A percentile compares a stretch with the other conserved stretches of the same genome.
Evolutionary conservation across 2,797 vertebrate genomes (phyloP).

Genomic region (Loris lydekkerianus): DNA sequence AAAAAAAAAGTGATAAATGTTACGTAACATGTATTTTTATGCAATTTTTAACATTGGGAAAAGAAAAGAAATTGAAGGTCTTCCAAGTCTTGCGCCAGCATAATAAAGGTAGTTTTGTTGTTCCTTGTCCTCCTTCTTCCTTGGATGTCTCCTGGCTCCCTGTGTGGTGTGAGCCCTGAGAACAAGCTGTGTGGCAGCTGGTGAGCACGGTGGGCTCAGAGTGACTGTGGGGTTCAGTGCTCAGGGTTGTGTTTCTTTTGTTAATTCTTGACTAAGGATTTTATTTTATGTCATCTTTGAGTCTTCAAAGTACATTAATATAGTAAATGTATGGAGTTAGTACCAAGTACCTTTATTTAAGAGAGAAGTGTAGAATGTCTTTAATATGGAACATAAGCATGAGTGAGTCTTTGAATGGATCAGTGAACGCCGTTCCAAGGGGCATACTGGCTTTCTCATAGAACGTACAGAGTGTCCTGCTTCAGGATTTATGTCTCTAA

Average conservation of each 20-base stretch:
- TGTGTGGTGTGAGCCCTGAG: neutral
- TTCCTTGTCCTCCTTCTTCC: neutral
- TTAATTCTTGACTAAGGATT: neutral
- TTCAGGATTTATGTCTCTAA: neutral
- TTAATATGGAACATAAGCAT: neutral
- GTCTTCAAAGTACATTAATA: neutral
- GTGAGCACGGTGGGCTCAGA: neutral
- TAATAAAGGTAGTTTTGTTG: neutral
- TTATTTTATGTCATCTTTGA: neutral
- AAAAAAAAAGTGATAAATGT: neutral
- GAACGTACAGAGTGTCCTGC: neutral
- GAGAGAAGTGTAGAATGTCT: neutral
- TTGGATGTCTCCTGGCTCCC: neutral
- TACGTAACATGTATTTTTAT: neutral
- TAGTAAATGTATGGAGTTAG: neutral
- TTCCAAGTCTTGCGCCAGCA: neutral
- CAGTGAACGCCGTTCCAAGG: neutral
- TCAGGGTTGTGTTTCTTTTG: neutral
- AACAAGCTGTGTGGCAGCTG: neutral
- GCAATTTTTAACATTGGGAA: neutral
- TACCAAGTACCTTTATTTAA: neutral
- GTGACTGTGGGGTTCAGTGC: neutral
- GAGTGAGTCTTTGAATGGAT: neutral
- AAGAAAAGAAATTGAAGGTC: neutral
- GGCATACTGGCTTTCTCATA: neutral